phyloP scores from a whole-genome alignment of 2,888 invertebrate genomes.

The Melitaea athalia region DNA sequence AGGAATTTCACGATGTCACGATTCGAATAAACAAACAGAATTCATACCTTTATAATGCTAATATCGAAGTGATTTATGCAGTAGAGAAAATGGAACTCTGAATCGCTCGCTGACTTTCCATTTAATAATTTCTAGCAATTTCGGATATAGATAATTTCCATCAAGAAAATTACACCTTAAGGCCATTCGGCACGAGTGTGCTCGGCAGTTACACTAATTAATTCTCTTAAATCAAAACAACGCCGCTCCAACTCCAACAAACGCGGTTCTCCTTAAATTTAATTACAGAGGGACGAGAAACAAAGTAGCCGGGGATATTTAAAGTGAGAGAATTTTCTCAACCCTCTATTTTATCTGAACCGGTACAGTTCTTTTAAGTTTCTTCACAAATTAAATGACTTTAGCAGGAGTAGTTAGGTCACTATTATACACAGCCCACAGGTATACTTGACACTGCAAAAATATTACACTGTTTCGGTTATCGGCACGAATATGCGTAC shows the following conservation, averaged over 20 bases:
- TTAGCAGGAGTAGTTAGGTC: too few relatives aligned
- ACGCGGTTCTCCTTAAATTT: slow-evolving; percentile 66
- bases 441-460: too few relatives aligned
- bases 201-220: slow-evolving; percentile 65
- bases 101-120: neutral
- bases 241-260: slow-evolving; percentile 57
- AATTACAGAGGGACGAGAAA: slow-evolving; percentile 63
- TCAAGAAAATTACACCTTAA: slow-evolving; percentile 58
- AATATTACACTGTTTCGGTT: too few relatives aligned
- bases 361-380: slow-evolving; percentile 9
- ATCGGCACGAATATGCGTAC: too few relatives aligned
- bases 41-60: slow-evolving; percentile 6
- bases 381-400: neutral
- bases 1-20: slow-evolving; percentile 1
- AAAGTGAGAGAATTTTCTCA: slow-evolving; percentile 43
- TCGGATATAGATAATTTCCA: slow-evolving; percentile 31
- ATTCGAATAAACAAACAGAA: neutral
- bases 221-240: slow-evolving; percentile 75
- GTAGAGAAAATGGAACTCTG: neutral
- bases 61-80: slow-evolving; percentile 1
- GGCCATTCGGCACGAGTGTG: slow-evolving; percentile 51
- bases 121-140: slow-evolving; percentile 21
- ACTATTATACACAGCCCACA: too few relatives aligned
- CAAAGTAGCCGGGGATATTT: slow-evolving; percentile 63
- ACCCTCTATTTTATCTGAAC: slow-evolving; percentile 24